Conservation (phyloP, 1,140 invertebrate species). For the Tetragonula clypearis region DNA sequence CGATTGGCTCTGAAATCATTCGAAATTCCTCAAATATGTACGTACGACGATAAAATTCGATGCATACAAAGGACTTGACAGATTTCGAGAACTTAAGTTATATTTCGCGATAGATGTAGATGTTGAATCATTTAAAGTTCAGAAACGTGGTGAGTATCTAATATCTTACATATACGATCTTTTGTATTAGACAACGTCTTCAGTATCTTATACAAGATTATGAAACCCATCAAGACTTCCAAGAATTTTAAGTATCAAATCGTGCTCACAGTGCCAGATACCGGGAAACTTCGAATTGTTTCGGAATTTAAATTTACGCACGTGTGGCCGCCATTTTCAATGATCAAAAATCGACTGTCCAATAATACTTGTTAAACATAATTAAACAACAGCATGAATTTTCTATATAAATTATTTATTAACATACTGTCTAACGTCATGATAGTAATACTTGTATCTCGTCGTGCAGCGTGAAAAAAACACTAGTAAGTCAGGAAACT, state of each 20-base stretch:
- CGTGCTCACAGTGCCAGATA: neutral
- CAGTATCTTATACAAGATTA: slow-evolving; percentile 1
- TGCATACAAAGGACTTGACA: neutral
- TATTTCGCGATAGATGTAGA: neutral
- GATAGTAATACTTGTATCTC: neutral
- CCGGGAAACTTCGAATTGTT: neutral
- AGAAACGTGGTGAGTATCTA: neutral
- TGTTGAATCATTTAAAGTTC: neutral
- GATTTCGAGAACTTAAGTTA: neutral
- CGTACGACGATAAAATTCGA: neutral
- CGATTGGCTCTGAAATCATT: neutral
- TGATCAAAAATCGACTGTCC: neutral
- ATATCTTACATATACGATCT: neutral
- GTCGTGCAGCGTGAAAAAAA: neutral
- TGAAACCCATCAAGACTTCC: neutral
- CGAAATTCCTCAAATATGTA: neutral
- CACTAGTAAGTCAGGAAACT: neutral
- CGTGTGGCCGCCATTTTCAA: neutral
- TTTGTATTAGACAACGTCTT: neutral
- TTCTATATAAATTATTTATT: neutral
- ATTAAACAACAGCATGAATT: neutral
- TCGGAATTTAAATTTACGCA: neutral
- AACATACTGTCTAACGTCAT: neutral
- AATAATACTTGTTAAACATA: neutral
- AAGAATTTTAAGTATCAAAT: neutral